Percentiles rank a stretch among this genome's conserved stretches.
Conservation (phyloP, 2,888 invertebrate species). For the Subacronicta megacephala region DNA sequence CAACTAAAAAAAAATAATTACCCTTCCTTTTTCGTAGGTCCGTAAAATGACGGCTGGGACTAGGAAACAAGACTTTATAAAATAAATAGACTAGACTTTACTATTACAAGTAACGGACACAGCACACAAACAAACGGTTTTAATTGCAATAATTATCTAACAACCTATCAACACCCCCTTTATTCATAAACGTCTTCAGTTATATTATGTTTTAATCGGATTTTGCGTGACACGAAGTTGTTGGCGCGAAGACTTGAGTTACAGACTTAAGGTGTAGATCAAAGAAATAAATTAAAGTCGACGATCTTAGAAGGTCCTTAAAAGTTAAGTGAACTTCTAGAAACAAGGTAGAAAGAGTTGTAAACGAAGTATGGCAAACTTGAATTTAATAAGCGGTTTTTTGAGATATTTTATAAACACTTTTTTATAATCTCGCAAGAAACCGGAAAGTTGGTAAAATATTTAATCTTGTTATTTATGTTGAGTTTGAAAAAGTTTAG, state of each 20-base stretch:
- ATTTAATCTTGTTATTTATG: conserved; percentile 37
- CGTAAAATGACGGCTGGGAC: too few relatives aligned
- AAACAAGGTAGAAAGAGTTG: conserved; percentile 24
- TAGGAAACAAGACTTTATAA: too few relatives aligned
- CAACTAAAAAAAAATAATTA: too few relatives aligned
- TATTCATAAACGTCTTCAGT: conserved; percentile 6
- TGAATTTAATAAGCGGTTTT: conserved; percentile 5
- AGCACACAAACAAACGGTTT: too few relatives aligned
- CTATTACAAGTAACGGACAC: too few relatives aligned
- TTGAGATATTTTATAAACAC: conserved; percentile 29
- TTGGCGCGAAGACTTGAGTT: conserved; percentile 12
- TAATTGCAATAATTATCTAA: too few relatives aligned
- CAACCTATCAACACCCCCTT: too few relatives aligned
- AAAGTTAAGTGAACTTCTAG: conserved; percentile 30
- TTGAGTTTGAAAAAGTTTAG: conserved; percentile 21
- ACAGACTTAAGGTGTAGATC: conserved; percentile 29
- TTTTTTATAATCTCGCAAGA: conserved; percentile 31
- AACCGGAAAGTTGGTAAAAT: conserved; percentile 31
- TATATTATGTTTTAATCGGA: conserved; percentile 39
- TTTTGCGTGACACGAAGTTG: conserved; percentile 29
- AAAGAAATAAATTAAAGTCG: conserved; percentile 22
- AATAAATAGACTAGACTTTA: too few relatives aligned
- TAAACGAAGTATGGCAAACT: conserved; percentile 25
- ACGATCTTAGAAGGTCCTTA: conserved; percentile 7
- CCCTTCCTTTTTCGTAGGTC: too few relatives aligned